Conservation (phyloP, 2,888 invertebrate genomes). For the Acheta domesticus region DNA sequence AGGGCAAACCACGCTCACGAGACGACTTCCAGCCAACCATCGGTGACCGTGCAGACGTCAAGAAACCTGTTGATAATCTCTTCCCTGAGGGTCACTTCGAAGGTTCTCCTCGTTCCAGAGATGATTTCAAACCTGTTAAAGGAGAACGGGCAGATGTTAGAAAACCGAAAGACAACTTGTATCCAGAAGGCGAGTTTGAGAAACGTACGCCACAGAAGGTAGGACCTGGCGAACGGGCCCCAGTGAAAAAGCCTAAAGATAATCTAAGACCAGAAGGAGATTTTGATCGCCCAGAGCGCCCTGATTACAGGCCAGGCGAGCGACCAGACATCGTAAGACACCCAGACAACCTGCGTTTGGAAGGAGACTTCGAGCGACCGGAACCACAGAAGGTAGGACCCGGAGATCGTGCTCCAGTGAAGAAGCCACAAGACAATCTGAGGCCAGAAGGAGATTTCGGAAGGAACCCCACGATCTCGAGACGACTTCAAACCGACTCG, state of each 20-base stretch:
- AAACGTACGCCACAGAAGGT: conserved; percentile 45
- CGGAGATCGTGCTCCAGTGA: conserved; percentile 52
- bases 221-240: conserved; percentile 48
- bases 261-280: conserved; percentile 54
- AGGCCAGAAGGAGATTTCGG: conserved; percentile 56
- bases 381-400: conserved; percentile 44
- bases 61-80: conserved; percentile 49
- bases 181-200: conserved; percentile 53
- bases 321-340: conserved; percentile 46
- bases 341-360: conserved; percentile 47
- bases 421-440: conserved; percentile 53
- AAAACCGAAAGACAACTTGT: conserved; percentile 49
- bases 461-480: conserved; percentile 39
- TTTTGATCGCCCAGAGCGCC: conserved; percentile 45
- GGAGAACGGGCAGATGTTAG: conserved; percentile 45
- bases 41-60: conserved; percentile 43
- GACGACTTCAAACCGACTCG: conserved; percentile 39
- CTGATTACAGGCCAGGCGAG: conserved; percentile 46
- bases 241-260: conserved; percentile 48
- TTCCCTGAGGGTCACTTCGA: conserved; percentile 51
- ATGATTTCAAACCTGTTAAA: conserved; percentile 46
- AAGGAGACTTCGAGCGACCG: conserved; percentile 51
- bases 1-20: conserved; percentile 39
- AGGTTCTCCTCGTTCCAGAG: conserved; percentile 32
- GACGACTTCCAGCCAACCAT: conserved; percentile 27